Base-by-base conservation (phyloP, 2,888 invertebrate genomes). In the Salticus scenicus region DNA sequence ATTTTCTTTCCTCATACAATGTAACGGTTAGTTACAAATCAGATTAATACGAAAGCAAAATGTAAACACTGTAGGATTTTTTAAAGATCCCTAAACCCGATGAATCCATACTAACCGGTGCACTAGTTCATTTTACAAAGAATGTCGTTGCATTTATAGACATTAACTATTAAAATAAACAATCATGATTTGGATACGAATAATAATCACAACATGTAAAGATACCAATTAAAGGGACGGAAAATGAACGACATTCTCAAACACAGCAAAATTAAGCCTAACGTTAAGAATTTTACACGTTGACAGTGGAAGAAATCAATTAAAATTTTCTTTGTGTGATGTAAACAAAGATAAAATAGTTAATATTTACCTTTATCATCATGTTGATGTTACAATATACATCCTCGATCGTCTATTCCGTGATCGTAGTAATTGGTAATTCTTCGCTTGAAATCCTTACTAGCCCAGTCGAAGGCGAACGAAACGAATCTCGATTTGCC, bases 221-320 rank as follows among this genome's bases (percentile, higher is more conserved):
- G n/a, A n/a, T n/a, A n/a, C n/a, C n/a, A n/a, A n/a, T n/a, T n/a
- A n/a, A n/a, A n/a, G n/a, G n/a, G n/a, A n/a, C n/a, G n/a, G n/a
- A n/a, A n/a, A 31, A 63, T 17, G 8, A 30, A 17, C 30, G 31
- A 31, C 20, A 30, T n/a, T 17, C 30, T 12, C 30, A 31, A 66
- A n/a, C 30, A 30, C 66, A 20, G 30, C 14, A 42, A 30, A 31
- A 64, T 76, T 82, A 82, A 82, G 82, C 82, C 82, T 82, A 82
- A 82, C 82, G 82, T 82, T 71, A 82, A 37, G 64, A 70, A 42
- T 42, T 82, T 82, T 64, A 82, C 82, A 82, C 82, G 82, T 82
- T 82, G 82, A 82, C 82, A 75, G 71, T 70, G 28, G 17, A 51
- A 24, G 64, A 66, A 67, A 47, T 76, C 63, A 30, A 12, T 47